Evolutionary conservation across 2,797 vertebrate genomes (phyloP), one percentile per base, ranked within the genome.

Genomic region (Scolopax bukidnonensis): DNA sequence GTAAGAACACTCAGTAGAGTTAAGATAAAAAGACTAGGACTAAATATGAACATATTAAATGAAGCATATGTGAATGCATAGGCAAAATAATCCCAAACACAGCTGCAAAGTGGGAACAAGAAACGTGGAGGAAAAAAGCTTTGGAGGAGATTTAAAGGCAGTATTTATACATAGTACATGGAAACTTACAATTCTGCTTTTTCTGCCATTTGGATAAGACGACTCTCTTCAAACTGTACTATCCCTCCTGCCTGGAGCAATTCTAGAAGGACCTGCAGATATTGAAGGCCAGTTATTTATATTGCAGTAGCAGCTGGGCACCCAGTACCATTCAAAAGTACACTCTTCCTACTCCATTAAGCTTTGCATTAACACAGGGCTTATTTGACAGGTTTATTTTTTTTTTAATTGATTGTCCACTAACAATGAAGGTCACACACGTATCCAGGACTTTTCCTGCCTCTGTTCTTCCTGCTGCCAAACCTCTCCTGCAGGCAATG

Each of bases 171-270:
- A 51, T 5, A 6, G 33, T 36, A 43, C 19, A 17, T 5, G 23
- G 25, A 5, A 91, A 96, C 99, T 99, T 96, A 99, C 99, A 99
- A 99, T 91, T 99, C 98, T 11, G 99, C 99, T 95, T 99, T 99
- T 93, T 99, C 99, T 93, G 99, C 99, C 96, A 99, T 98, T 60
- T 97, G 95, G 95, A 99, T 97, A 54, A 99, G 98, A 33, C 98
- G 97, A 41, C 82, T 98, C 96, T 99, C 99, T 94, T 99, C 98
- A 97, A 99, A 99, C 71, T 99, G 99, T 73, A 99, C 98, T 24
- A 99, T 98, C 20, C 99, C 99, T 74, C 99, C 99, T 33, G 99
- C 99, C 78, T 99, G 99, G 47, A 99, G 98, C 96, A 99, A 97
- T 94, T 99, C 99, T 92, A 99, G 93, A 71, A 99, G 98, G 76